Base-by-base conservation (phyloP, 2,113 vertebrate species). In the Indri indri region DNA sequence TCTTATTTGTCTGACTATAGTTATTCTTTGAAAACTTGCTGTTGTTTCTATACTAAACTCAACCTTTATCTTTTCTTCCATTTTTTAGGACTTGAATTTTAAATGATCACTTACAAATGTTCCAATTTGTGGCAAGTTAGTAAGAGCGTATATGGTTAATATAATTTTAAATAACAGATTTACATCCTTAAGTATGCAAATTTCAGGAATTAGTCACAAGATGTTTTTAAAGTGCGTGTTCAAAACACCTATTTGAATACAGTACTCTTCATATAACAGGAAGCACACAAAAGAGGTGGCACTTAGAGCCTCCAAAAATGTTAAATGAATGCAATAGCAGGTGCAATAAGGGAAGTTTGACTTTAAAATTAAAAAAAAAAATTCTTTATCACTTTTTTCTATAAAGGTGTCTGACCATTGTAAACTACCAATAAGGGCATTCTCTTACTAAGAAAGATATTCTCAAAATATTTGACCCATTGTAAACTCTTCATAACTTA, bases 1-100 rank as follows among this genome's bases (percentile, higher is more conserved):
- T 84, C 40, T 59, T 93, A 81, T 92, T 92, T 82, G 45, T 89
- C 81, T 91, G 34, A 77, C 50, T 50, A 30, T 14, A 23, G 14
- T 30, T 96, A 88, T 92, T 82, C 82, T 94, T 92, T 86, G 6
- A 91, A 91, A 88, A 91, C 8, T 18, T 87, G 23, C 45, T 95
- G 18, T 32, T 81, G 4, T 20, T 80, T 83, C 68, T 80, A 50
- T 40, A 37, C 16, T 76, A 66, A 90, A 71, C 16, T 71, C 76
- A 79, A 82, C 27, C 17, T 68, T 83, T 70, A 70, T 50, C 40
- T 77, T 96, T 79, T 68, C 20, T 30, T 81, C 17, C 47, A 81
- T 6, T 65, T 82, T 59, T 59, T 23, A 79, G 30, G 5, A 68
- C 27, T 27, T 63, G 25, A 32, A 9, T 82, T 71, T 61, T 87